These are phyloP conservation scores for Nyleta sp. DNA, from an alignment of 2,888 invertebrate species.

Conservation along the genomic window DNA sequence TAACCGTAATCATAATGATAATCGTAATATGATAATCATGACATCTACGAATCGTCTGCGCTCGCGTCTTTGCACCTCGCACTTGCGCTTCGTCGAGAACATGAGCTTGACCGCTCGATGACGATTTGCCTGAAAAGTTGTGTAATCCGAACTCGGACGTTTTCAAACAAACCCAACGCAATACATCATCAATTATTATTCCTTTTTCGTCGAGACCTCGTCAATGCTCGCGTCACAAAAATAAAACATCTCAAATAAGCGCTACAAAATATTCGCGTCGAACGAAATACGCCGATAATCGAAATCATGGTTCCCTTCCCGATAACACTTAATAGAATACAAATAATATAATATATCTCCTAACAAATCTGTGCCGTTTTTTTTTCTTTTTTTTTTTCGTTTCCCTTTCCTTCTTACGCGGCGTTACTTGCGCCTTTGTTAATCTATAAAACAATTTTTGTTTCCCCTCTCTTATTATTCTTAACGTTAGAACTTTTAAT, in stretches of 20 bases:
- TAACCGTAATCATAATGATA: conserved; percentile 58
- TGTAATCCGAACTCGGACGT: conserved; percentile 6
- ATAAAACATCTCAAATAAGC: conserved; percentile 41
- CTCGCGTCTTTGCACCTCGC: conserved; percentile 22
- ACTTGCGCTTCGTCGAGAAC: conserved; percentile 23
- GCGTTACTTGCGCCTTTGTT: conserved; percentile 67
- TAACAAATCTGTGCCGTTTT: conserved; percentile 69
- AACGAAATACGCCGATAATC: conserved; percentile 61
- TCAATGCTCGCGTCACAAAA: conserved; percentile 33
- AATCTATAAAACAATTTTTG: conserved; percentile 65
- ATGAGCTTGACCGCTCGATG: conserved; percentile 34
- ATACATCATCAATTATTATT: too few relatives aligned
- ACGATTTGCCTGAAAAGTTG: conserved; percentile 28
- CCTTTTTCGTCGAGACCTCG: too few relatives aligned
- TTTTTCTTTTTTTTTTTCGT: too few relatives aligned
- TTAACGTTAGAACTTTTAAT: conserved; percentile 66
- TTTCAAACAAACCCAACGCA: conserved; percentile 28
- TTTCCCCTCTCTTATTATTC: conserved; percentile 56
- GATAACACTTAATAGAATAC: conserved; percentile 73
- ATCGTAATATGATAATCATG: conserved; percentile 46
- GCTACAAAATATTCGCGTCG: conserved; percentile 39
- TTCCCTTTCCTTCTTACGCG: conserved; percentile 56
- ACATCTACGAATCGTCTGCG: conserved; percentile 44
- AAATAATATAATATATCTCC: conserved; percentile 70
- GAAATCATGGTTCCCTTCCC: conserved; percentile 67